These are phyloP conservation scores for Scylla paramamosain DNA, from an alignment of 1,140 invertebrate genomes.

Conservation along the genomic window DNA sequence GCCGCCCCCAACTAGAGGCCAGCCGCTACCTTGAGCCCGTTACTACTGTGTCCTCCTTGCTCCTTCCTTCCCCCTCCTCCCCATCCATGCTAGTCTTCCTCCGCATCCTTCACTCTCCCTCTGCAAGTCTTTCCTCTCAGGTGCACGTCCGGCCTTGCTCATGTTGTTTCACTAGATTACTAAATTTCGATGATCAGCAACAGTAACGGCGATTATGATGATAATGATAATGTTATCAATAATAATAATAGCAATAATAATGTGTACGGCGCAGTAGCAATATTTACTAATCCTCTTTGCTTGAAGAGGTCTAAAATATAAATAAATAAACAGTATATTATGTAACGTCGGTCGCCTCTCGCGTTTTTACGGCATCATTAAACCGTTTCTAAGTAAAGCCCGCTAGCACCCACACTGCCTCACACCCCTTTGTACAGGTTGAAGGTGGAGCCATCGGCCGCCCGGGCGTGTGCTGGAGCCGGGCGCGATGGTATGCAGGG, in stretches of 20 bases:
- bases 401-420: no score
- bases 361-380: not conserved
- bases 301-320: no score
- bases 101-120: not conserved
- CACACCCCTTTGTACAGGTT: not conserved
- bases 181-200: not conserved
- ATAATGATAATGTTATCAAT: not conserved
- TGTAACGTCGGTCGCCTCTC: not conserved
- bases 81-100: not conserved
- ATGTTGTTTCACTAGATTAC: not conserved
- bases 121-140: not conserved
- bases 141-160: not conserved
- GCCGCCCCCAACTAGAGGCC: conserved; percentile 29
- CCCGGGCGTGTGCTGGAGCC: not conserved
- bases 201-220: not conserved
- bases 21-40: conserved; percentile 26
- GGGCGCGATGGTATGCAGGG: not conserved
- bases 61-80: not conserved
- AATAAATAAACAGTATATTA: not conserved
- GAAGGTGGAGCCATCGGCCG: not conserved
- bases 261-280: no score
- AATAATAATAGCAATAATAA: no score
- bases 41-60: not conserved
- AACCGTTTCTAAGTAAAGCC: not conserved
- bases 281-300: no score